Conservation (phyloP, 2,888 invertebrate genomes). For the Meta bourneti region DNA sequence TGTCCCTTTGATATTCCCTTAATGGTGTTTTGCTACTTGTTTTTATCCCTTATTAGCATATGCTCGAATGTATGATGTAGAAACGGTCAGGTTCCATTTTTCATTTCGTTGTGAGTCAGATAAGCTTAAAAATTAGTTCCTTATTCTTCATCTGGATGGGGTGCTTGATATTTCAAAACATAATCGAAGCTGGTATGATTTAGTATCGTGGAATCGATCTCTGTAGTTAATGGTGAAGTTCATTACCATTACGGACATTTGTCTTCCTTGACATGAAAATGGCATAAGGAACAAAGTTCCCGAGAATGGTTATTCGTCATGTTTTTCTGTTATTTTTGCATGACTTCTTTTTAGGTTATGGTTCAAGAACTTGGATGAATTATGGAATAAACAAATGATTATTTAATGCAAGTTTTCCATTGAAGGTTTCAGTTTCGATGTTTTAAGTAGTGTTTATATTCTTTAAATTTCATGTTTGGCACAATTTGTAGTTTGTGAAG, state of each 20-base stretch:
- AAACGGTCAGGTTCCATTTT: neutral
- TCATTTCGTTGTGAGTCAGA: slow-evolving; percentile 21
- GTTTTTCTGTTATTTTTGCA: neutral
- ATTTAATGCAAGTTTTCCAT: neutral
- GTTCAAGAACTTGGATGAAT: neutral
- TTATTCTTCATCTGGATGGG: slow-evolving; percentile 29
- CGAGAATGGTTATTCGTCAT: neutral
- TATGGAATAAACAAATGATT: neutral
- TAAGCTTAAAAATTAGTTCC: slow-evolving; percentile 30
- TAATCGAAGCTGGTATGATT: slow-evolving; percentile 34
- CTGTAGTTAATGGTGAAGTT: slow-evolving; percentile 10
- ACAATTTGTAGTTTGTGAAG: too few species aligned
- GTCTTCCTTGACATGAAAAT: slow-evolving; percentile 30
- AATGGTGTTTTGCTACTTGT: slow-evolving; percentile 41
- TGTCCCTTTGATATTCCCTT: slow-evolving; percentile 21
- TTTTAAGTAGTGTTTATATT: too few species aligned
- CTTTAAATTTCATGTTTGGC: too few species aligned
- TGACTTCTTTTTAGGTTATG: neutral
- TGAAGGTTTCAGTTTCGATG: too few species aligned
- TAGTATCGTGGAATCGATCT: slow-evolving; percentile 24
- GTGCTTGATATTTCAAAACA: slow-evolving; percentile 30
- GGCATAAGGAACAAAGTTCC: neutral
- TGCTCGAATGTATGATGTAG: neutral
- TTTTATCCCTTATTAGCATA: slow-evolving; percentile 54
- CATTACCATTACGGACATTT: slow-evolving; percentile 37